Percentiles rank a stretch among this genome's conserved stretches.
phyloP scores from a whole-genome alignment of 2,113 vertebrate species.

The Cyprinodon tularosa region DNA sequence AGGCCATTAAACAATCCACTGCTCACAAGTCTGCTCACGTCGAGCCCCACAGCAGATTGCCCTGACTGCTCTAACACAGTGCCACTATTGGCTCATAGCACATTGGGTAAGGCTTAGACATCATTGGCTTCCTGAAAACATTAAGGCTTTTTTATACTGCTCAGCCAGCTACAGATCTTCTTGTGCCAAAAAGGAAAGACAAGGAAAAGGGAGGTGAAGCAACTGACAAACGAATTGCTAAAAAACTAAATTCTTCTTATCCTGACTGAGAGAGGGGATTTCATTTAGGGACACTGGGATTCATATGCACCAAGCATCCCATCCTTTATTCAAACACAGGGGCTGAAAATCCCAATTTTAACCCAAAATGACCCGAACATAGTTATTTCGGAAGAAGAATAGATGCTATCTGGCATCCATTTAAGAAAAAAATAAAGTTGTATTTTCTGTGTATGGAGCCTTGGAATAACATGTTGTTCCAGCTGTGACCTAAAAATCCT shows the following conservation, averaged over 20 bases:
- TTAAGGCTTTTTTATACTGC: conserved; percentile 49
- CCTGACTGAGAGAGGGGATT: neutral
- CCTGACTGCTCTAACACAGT: conserved; percentile 46
- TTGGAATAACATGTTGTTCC: conserved; percentile 28
- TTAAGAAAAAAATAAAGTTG: conserved; percentile 45
- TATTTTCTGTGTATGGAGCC: conserved; percentile 22
- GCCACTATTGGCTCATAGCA: conserved; percentile 47
- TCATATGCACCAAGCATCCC: conserved; percentile 26
- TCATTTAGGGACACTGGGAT: conserved; percentile 23
- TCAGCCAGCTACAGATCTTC: conserved; percentile 33
- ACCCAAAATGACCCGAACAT: conserved; percentile 46
- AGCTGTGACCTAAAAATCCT: conserved; percentile 45
- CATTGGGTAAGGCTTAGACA: conserved; percentile 55
- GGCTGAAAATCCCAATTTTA: conserved; percentile 50
- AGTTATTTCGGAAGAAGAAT: conserved; percentile 35
- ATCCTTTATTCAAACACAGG: conserved; percentile 27
- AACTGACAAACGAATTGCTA: conserved; percentile 24
- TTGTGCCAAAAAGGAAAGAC: conserved; percentile 48
- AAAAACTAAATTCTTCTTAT: conserved; percentile 34
- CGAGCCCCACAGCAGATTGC: conserved; percentile 52
- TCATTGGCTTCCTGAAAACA: conserved; percentile 66
- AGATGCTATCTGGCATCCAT: conserved; percentile 17
- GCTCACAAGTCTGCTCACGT: conserved; percentile 68
- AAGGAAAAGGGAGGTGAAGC: conserved; percentile 28
- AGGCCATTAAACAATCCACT: conserved; percentile 45